Evolutionary conservation across 2,113 vertebrate genomes (phyloP), one percentile per base, ranked within the genome.

Genomic region (Aegypius monachus): DNA sequence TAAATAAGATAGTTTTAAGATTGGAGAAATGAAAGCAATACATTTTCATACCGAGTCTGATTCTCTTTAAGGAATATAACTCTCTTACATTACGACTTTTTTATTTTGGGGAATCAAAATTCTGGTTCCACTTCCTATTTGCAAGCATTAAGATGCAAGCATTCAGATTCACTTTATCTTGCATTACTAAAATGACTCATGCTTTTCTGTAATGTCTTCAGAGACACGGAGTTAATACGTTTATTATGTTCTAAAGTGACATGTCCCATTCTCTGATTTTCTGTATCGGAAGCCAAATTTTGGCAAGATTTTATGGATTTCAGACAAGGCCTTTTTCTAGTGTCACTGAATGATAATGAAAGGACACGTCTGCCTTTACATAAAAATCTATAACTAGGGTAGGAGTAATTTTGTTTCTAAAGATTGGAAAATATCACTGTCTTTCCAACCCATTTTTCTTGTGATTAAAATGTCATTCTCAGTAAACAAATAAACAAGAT

Each of bases 401-500:
- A 88, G 25, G 20, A 92, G 19, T 85, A 82, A 93, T 86, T 87
- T 59, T 45, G 31, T 87, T 96, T 91, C 85, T 61, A 66, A 77
- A 93, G 67, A 87, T 12, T 91, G 62, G 58, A 90, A 91, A 95
- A 91, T 47, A 94, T 10, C 62, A 53, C 29, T 25, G 34, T 82
- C 45, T 93, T 88, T 56, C 31, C 63, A 88, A 55, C 2, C 32
- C 3, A 0, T 88, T 93, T 85, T 87, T 95, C 86, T 95, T 70
- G 70, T 36, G 66, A 95, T 93, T 93, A 94, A 96, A 96, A 96
- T 88, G 74, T 91, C 86, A 91, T 77, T 66, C 58, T 61, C 36
- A 66, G 74, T 87, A 97, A 97, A 88, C 66, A 95, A 95, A 91
- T 58, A 94, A 95, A 95, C 62, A 91, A 94, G 66, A 75, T 36